Percentiles rank a stretch among this genome's conserved stretches.
Conservation (phyloP, 2,113 vertebrate genomes). For the Glaucidium brasilianum region DNA sequence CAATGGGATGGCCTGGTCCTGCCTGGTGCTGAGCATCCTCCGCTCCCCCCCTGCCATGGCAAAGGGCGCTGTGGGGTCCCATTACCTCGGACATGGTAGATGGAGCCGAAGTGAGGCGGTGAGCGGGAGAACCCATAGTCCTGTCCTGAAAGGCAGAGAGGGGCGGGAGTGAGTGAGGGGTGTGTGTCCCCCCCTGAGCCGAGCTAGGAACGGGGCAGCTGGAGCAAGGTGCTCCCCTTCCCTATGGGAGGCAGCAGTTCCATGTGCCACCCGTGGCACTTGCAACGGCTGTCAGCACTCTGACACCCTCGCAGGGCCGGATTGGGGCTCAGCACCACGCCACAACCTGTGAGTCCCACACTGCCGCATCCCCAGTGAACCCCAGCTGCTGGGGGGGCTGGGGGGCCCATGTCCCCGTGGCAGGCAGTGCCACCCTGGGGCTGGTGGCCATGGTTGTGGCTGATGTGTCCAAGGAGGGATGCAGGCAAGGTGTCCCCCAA, state of each 20-base stretch:
- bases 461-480: background rate
- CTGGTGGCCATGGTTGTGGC: background rate
- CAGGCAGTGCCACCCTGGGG: background rate
- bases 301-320: background rate
- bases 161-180: background rate
- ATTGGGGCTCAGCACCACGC: rapidly evolving
- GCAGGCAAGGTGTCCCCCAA: background rate
- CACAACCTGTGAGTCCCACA: background rate
- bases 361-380: background rate
- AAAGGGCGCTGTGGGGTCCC: background rate
- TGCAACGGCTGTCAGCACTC: rapidly evolving
- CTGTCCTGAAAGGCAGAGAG: slow-evolving; percentile 52
- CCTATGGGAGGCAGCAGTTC: background rate
- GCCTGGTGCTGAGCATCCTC: background rate
- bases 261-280: background rate
- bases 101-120: slow-evolving; percentile 72
- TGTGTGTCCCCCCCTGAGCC: rapidly evolving
- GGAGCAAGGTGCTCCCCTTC: background rate
- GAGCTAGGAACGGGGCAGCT: rapidly evolving
- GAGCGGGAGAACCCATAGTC: slow-evolving; percentile 49
- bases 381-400: background rate
- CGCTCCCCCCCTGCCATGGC: rapidly evolving
- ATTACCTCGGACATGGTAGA: slow-evolving; percentile 84
- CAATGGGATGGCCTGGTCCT: background rate
- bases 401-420: background rate